Conservation (phyloP, 2,888 invertebrate genomes). For the Drosophila longiperda region DNA sequence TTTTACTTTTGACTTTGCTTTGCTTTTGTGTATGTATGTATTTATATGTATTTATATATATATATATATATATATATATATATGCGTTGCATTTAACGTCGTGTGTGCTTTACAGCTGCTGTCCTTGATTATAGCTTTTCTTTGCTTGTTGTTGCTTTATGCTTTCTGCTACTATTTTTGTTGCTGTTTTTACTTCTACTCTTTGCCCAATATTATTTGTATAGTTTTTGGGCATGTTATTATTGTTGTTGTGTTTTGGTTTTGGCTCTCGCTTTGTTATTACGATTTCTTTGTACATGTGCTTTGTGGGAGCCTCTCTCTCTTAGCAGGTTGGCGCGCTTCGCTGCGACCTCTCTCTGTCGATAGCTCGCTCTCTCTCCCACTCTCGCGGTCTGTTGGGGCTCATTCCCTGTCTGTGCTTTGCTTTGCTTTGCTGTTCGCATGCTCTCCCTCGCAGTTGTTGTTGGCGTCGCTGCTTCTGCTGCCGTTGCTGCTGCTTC, state of each 20-base stretch:
- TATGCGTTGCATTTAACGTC: slow-evolving; percentile 45
- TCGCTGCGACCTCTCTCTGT: slow-evolving; percentile 24
- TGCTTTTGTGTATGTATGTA: slow-evolving; percentile 1
- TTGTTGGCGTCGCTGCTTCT: slow-evolving; percentile 25
- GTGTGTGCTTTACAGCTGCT: slow-evolving; percentile 63
- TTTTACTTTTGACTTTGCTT: slow-evolving; percentile 20
- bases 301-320: slow-evolving; percentile 52
- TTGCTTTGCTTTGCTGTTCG: slow-evolving; percentile 18
- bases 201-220: slow-evolving; percentile 62
- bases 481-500: slow-evolving; percentile 22
- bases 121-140: slow-evolving; percentile 70
- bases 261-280: slow-evolving; percentile 72
- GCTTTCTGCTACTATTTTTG: slow-evolving; percentile 24
- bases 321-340: slow-evolving; percentile 52
- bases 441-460: slow-evolving; percentile 51
- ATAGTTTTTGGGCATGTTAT: slow-evolving; percentile 33
- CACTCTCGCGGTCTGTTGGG: slow-evolving; percentile 15
- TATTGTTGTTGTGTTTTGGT: slow-evolving; percentile 34
- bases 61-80: too few relatives aligned
- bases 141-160: slow-evolving; percentile 49
- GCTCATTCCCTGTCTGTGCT: slow-evolving; percentile 23
- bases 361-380: slow-evolving; percentile 37
- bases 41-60: neutral
- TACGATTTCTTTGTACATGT: slow-evolving; percentile 72
- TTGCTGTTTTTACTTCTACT: slow-evolving; percentile 42